Base-by-base conservation (phyloP, 2,797 vertebrate genomes). In the Antennarius maculatus region DNA sequence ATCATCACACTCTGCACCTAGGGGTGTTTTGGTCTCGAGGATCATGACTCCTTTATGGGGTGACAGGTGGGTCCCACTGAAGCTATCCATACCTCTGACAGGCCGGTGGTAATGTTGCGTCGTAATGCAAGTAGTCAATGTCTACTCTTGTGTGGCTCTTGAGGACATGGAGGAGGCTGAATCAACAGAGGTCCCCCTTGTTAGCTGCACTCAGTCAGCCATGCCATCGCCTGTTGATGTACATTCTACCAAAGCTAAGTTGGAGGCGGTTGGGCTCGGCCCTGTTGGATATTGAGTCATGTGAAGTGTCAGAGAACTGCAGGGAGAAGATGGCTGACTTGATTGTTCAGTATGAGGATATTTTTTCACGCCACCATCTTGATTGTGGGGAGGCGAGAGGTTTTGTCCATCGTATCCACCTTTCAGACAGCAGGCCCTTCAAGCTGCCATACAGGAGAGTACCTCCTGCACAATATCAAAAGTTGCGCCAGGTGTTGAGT, bases 1-100 rank as follows among this genome's bases (percentile, higher is more conserved):
- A 0, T 58, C 68, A 2, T 70, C 54, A 53, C 18, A 3, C 47
- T 49, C 10, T 11, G 17, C 17, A 23, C 2, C 46, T 1, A 17
- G 46, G 11, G n/a, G 68, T 2, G 14, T 85, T 11, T 9, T 82
- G 42, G 57, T 77, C 0, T 29, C 7, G 0, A 47, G 7, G 17
- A 31, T 71, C 8, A 54, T 78, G 0, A 73, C 59, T 1, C 7
- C 57, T 2, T 0, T 80, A 28, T 80, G 70, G 67, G 48, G 69
- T 15, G 61, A 83, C 37, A 17, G 69, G 1, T 71, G 61, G 63
- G 62, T 76, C 13, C 72, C 62, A 13, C 8, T 71, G 1, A 79
- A 74, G 31, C 45, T 11, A 73, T 69, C n/a, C 54, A 72, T n/a
- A 54, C 50, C 1, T 47, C 46, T 17, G 5, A 18, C 7, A 18